Conservation (phyloP, 2,113 vertebrate species). For the Neolamprologus variostigma region DNA sequence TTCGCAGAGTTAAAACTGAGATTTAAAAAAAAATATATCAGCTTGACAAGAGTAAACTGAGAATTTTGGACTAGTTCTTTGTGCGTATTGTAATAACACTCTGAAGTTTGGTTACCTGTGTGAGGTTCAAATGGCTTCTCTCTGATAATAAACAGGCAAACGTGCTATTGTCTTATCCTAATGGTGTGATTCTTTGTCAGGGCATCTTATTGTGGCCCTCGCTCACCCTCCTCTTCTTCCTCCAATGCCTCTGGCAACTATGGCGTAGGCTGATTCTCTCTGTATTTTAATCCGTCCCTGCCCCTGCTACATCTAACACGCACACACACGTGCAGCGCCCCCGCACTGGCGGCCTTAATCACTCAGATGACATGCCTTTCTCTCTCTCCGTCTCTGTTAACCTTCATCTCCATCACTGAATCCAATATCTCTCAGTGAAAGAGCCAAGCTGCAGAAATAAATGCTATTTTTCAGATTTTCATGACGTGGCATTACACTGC, state of each 20-base stretch:
- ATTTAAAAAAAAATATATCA: rapidly evolving
- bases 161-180: not conserved
- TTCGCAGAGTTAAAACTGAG: not conserved
- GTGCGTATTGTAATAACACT: not conserved
- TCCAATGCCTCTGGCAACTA: not conserved
- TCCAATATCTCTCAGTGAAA: not conserved
- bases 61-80: not conserved
- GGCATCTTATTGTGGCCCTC: not conserved
- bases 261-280: not conserved
- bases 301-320: slow-evolving; percentile 5
- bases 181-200: not conserved
- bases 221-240: not conserved
- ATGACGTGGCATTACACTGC: not conserved
- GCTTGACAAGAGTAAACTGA: not conserved
- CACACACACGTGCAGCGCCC: not conserved
- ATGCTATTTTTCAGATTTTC: slow-evolving; percentile 13
- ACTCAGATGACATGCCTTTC: slow-evolving; percentile 25
- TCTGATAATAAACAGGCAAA: not conserved
- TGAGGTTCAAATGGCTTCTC: not conserved
- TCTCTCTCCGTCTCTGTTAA: not conserved
- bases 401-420: slow-evolving; percentile 27
- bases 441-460: not conserved
- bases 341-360: slow-evolving; percentile 33
- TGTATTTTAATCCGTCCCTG: slow-evolving; percentile 23
- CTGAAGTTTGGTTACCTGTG: not conserved